These are phyloP conservation scores for Drosophila niveifrons DNA, from an alignment of 2,888 invertebrate species.

Conservation along the genomic window DNA sequence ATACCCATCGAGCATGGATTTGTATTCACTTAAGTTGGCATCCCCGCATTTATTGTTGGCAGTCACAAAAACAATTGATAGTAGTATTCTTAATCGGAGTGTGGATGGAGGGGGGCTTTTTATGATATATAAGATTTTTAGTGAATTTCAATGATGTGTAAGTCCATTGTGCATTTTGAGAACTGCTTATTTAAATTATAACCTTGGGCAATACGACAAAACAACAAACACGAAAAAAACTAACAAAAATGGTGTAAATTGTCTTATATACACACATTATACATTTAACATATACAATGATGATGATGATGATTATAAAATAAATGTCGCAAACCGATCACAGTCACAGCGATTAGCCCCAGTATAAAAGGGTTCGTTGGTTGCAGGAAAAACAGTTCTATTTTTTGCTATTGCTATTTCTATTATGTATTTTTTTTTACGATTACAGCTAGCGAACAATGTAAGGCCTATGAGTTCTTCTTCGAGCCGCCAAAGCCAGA, in stretches of 20 bases:
- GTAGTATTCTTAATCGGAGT: constrained; percentile 31
- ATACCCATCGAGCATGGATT: constrained; percentile 85
- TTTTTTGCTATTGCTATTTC: constrained; percentile 25
- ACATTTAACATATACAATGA: constrained; percentile 11
- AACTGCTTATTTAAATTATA: constrained; percentile 77
- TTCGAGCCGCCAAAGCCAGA: constrained; percentile 95
- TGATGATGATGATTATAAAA: constrained; percentile 42
- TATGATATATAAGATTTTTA: constrained; percentile 65
- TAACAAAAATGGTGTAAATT: constrained; percentile 66
- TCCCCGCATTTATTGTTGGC: constrained; percentile 11
- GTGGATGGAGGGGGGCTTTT: constrained; percentile 39
- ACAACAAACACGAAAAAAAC: constrained; percentile 51
- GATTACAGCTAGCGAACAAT: constrained; percentile 26
- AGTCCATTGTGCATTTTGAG: constrained; percentile 62
- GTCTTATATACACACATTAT: constrained; percentile 60
- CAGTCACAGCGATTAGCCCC: constrained; percentile 52
- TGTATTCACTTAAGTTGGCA: constrained; percentile 82
- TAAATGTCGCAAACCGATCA: constrained; percentile 78
- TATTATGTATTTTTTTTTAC: constrained; percentile 27
- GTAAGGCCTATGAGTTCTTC: constrained; percentile 86
- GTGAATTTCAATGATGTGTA: constrained; percentile 50
- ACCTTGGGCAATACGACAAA: constrained; percentile 62
- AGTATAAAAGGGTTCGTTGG: constrained; percentile 62
- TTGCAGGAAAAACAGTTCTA: constrained; percentile 43
- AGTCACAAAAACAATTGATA: constrained; percentile 23